phyloP scores from a whole-genome alignment of 2,888 invertebrate species.

The Lasioglossum zephyrum region DNA sequence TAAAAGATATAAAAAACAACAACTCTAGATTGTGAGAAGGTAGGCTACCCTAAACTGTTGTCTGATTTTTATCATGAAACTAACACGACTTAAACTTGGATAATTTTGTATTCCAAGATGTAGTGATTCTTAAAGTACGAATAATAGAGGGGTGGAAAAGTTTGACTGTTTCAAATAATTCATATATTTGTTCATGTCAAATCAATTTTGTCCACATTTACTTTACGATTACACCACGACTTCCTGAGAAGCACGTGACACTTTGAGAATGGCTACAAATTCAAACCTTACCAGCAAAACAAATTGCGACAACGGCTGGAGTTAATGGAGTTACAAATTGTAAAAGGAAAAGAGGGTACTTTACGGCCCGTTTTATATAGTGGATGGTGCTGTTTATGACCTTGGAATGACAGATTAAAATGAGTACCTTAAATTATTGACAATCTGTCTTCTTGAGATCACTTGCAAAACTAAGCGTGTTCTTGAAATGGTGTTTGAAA shows the following conservation, averaged over 20 bases:
- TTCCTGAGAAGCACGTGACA: background rate
- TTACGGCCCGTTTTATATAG: background rate
- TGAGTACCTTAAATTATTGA: background rate
- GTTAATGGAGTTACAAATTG: conserved; percentile 8
- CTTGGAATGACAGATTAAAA: background rate
- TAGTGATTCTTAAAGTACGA: no score
- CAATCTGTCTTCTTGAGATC: background rate
- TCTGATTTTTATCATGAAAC: background rate
- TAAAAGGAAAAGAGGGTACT: background rate
- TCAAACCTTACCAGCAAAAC: background rate
- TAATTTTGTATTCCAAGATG: no score
- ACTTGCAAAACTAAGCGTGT: background rate
- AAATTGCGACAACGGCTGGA: background rate
- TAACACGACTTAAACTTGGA: no score
- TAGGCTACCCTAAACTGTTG: no score
- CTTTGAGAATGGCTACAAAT: background rate
- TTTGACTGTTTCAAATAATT: background rate
- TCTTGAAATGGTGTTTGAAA: background rate
- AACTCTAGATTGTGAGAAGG: background rate
- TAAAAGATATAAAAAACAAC: no score
- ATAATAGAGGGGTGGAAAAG: background rate
- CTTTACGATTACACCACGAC: background rate
- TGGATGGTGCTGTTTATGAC: background rate
- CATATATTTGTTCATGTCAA: background rate
- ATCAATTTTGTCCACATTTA: background rate